These are phyloP conservation scores for Allophyes oxyacanthae DNA, from an alignment of 2,888 invertebrate species.

Conservation along the genomic window DNA sequence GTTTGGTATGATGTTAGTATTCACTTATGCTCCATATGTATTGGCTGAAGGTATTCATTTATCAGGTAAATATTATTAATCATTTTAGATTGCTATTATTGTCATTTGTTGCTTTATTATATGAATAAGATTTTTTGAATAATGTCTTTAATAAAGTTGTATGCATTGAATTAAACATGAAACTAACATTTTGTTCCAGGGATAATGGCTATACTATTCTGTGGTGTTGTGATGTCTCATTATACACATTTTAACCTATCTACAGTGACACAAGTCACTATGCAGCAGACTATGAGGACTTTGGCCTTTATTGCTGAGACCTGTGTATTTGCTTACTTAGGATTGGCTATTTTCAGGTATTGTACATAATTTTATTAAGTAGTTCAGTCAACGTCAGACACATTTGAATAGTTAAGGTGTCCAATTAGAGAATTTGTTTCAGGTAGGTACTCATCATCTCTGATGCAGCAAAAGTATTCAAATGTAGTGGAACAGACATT, in stretches of 20 bases:
- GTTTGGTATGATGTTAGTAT: slow-evolving; percentile 99
- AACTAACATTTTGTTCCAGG: slow-evolving; percentile 91
- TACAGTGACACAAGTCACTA: slow-evolving; percentile 99
- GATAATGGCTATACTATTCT: slow-evolving; percentile 99
- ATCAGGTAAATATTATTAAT: slow-evolving; percentile 90
- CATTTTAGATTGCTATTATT: background rate
- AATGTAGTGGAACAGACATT: too few relatives aligned
- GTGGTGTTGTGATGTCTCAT: slow-evolving; percentile 99
- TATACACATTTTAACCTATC: slow-evolving; percentile 99
- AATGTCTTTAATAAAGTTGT: too few relatives aligned
- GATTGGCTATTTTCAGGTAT: slow-evolving; percentile 93
- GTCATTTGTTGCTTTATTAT: too few relatives aligned
- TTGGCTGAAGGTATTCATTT: slow-evolving; percentile 98
- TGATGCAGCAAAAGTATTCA: too few relatives aligned
- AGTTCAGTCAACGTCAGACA: too few relatives aligned
- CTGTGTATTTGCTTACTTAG: slow-evolving; percentile 99
- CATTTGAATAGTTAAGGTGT: too few relatives aligned
- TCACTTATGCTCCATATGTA: slow-evolving; percentile 99
- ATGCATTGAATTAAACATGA: too few relatives aligned
- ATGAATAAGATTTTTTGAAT: too few relatives aligned
- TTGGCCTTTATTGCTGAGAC: slow-evolving; percentile 99
- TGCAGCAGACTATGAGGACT: slow-evolving; percentile 99
- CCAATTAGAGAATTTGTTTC: too few relatives aligned
- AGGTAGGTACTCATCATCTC: too few relatives aligned
- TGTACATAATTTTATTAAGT: background rate